Base-by-base conservation (phyloP, 2,797 vertebrate genomes). In the Remorina albescens region DNA sequence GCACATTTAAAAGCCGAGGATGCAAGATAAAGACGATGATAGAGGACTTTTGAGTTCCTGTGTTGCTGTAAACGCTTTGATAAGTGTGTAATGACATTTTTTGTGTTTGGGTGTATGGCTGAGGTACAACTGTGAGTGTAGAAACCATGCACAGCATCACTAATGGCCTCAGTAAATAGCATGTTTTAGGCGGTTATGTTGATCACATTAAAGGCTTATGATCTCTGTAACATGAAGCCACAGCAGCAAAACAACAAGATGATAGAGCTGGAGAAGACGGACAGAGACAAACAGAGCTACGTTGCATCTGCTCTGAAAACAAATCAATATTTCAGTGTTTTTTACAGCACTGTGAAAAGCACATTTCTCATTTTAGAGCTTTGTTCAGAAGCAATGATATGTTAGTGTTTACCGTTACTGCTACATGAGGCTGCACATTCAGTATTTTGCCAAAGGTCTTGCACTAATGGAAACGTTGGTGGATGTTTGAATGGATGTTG, bases 101-200 rank as follows among this genome's bases (percentile, higher is more conserved):
- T 3, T 30, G 30, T 30, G 30, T 30, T 30, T 30, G 59, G 25
- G 18, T 66, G 5, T 56, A 19, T 58, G 25, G 11, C 2, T 0
- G 4, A 50, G 59, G 85, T 75, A 78, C 79, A 74, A 72, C 56
- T 57, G 15, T 21, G 23, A 73, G 63, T 60, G 1, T 56, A 68
- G 84, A 78, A 75, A 44, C 73, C 63, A 71, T 37, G 18, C 58
- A 74, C 21, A 46, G 18, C 60, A 67, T 59, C 64, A 39, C 63
- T 80, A 81, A 74, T 71, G 66, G 51, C 66, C 32, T 46, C 16
- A 62, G 59, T 75, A 73, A 69, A 56, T 82, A 39, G 73, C 71
- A 39, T 73, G 74, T 65, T 83, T 71, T 8, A 19, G 42, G 26
- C 80, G 74, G 84, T 89, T 88, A 85, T 57, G 74, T 32, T 72